Conservation (phyloP, 2,797 vertebrate genomes). For the Muscicapa striata region DNA sequence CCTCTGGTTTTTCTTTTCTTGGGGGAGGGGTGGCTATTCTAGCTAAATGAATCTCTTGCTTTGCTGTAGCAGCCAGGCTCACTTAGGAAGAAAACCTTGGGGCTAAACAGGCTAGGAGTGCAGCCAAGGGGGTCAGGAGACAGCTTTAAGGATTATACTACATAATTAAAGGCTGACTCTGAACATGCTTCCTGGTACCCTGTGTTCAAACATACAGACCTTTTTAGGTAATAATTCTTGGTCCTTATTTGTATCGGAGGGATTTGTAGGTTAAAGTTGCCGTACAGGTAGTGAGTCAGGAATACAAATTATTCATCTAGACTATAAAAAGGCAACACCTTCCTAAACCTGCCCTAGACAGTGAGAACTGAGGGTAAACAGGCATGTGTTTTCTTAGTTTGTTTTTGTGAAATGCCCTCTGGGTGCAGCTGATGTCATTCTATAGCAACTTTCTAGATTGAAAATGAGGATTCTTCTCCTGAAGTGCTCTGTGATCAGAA, state of each 20-base stretch:
- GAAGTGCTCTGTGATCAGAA: background rate
- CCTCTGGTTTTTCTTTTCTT: constrained; percentile 65
- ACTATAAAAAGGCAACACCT: constrained; percentile 14
- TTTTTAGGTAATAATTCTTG: constrained; percentile 42
- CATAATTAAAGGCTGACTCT: constrained; percentile 56
- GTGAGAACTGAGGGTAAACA: background rate
- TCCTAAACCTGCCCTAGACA: background rate
- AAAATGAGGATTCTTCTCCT: background rate
- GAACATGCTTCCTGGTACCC: constrained; percentile 35
- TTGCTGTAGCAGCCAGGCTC: background rate
- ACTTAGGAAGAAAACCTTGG: constrained; percentile 1
- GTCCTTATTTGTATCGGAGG: constrained; percentile 34
- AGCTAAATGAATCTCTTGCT: constrained; percentile 10
- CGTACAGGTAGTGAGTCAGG: constrained; percentile 36
- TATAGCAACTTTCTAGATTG: background rate
- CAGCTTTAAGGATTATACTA: constrained; percentile 30
- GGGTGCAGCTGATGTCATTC: background rate
- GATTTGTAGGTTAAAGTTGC: constrained; percentile 35
- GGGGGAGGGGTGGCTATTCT: constrained; percentile 17
- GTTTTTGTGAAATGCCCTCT: background rate
- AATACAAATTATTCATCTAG: background rate
- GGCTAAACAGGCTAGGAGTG: constrained; percentile 36
- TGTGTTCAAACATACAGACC: constrained; percentile 26
- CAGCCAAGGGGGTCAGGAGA: constrained; percentile 54
- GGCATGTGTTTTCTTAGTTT: background rate